phyloP scores from a whole-genome alignment of 2,113 vertebrate genomes.

The Cavia aperea region DNA sequence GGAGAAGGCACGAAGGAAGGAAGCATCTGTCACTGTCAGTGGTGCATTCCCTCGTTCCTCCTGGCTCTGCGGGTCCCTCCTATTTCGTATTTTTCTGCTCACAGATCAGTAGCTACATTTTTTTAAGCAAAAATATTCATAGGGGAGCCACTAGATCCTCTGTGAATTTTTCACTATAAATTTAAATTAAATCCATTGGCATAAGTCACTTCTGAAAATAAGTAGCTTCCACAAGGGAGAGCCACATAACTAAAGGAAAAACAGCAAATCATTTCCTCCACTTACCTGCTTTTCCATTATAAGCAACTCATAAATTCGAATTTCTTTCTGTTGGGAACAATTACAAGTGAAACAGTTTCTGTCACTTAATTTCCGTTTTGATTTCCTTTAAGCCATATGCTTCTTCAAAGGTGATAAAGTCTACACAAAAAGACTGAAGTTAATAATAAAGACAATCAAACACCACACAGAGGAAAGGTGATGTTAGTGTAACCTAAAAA shows the following conservation, averaged over 20 bases:
- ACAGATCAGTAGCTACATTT: not conserved
- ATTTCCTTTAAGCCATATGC: not conserved
- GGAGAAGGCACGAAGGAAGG: not conserved
- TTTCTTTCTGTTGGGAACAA: conserved; percentile 1
- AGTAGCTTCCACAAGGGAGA: not conserved
- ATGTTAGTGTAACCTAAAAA: not conserved
- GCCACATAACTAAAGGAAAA: not conserved
- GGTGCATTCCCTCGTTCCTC: not conserved
- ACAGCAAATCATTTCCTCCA: not conserved
- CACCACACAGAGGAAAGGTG: not conserved
- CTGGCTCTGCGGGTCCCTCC: not conserved
- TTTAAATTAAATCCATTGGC: conserved; percentile 17
- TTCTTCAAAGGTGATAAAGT: not conserved
- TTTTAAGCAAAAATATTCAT: conserved; percentile 12
- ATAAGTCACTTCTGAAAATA: conserved; percentile 23
- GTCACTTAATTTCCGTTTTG: not conserved
- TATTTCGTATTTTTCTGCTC: not conserved
- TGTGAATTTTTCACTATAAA: conserved; percentile 31
- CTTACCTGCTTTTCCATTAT: conserved; percentile 7
- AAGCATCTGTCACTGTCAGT: not conserved
- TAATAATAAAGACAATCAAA: not conserved
- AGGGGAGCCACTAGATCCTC: not conserved
- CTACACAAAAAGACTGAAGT: not conserved
- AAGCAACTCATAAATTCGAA: not conserved
- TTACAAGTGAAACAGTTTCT: not conserved